A percentile compares a stretch with the other conserved stretches of the same genome.
Conservation (phyloP, 2,113 vertebrate species). For the Microtus ochrogaster region DNA sequence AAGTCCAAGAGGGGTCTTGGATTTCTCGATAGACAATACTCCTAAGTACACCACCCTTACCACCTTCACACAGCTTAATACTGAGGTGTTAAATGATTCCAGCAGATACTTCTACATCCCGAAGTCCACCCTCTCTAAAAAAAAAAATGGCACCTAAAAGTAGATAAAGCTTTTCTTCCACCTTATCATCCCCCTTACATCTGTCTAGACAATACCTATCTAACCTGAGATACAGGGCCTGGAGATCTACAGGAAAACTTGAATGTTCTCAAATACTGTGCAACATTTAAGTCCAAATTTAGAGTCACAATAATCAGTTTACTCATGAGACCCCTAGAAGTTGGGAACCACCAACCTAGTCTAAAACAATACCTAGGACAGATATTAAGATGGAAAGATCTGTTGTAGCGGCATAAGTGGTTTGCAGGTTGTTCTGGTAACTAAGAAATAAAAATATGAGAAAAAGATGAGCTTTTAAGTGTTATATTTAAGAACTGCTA, state of each 20-base stretch:
- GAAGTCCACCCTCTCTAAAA: not conserved
- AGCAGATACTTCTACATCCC: not conserved
- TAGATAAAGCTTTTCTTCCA: not conserved
- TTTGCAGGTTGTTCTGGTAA: not conserved
- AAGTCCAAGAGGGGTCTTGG: not conserved
- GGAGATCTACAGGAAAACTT: not conserved
- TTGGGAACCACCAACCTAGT: not conserved
- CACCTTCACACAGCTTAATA: not conserved
- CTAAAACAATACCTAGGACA: not conserved
- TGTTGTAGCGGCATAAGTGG: too few relatives aligned
- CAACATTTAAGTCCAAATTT: slow-evolving; percentile 40
- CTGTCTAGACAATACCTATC: not conserved
- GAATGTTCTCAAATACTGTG: not conserved
- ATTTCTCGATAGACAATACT: not conserved
- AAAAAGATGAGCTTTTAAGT: not conserved
- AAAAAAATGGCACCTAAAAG: not conserved
- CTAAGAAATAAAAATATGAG: not conserved
- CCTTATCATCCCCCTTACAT: not conserved
- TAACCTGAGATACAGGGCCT: not conserved
- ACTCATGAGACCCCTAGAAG: not conserved
- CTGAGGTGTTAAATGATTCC: not conserved
- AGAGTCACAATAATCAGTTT: not conserved
- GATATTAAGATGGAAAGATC: not conserved
- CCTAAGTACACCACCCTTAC: not conserved
- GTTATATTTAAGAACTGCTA: not conserved